Base-by-base conservation (phyloP, 1,140 invertebrate species). In the Drosophila sproati region DNA sequence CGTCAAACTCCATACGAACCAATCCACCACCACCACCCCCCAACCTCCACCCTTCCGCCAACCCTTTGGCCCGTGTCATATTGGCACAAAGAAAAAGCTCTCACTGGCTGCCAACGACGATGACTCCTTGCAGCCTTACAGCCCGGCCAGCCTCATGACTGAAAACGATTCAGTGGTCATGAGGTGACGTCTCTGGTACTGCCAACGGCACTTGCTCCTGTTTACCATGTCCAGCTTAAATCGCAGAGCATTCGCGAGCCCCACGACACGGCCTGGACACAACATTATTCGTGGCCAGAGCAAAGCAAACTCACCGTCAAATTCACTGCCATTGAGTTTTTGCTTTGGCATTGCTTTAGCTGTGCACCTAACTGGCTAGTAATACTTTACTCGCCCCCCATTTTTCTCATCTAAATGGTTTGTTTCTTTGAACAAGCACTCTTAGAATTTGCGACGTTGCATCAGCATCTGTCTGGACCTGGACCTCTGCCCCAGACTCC, bases 1-100 rank as follows among this genome's bases (percentile, higher is more conserved):
- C 77, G 67, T 71, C 77, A 76, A 60, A 60, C 62, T 51, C 68
- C 51, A 48, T 52, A 20, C 20, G 1, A 20, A 20, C 20, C 20
- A 20, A 2, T 20, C 41, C 39, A 37, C n/a, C 5, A 32, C 57
- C 29, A 32, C 2, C 50, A 34, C 55, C 37, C 5, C 8, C 43
- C 57, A 31, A 32, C 2, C 50, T 45, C 55, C 37, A 10, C 48
- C 61, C 35, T 34, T 47, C 48, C 28, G 32, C 10, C 31, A 45
- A 50, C 70, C 77, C 69, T 74, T 52, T 63, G 35, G 29, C 69
- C 51, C 73, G 61, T 62, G 50, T 64, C 66, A 54, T 52, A 78
- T 74, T 74, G 75, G 71, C 68, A 86, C 78, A 86, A 86, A 86
- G 82, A 82, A 86, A 81, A 77, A 73, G 78, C 78, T 86, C 78